Evolutionary conservation across 37 sponge, comb jelly and placozoan genomes (phyloP).

Genomic region (Oopsacas minuta): DNA sequence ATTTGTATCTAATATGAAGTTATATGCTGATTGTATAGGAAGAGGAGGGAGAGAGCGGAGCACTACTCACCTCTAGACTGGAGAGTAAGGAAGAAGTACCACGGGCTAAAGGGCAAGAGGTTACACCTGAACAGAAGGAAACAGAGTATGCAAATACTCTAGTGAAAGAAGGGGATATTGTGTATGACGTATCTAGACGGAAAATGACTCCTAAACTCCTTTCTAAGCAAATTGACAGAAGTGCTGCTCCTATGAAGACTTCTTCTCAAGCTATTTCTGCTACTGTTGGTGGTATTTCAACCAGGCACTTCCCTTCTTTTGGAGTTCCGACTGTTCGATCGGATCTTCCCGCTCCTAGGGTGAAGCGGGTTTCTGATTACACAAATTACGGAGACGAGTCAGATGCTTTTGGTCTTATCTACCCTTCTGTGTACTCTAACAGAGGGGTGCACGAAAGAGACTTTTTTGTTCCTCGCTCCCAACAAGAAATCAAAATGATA

Average conservation of each 20-base stretch:
- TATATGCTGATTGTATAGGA: not conserved
- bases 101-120: not conserved
- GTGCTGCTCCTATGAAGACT: slow-evolving; percentile 30
- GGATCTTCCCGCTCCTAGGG: slow-evolving; percentile 77
- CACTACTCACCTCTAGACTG: not conserved
- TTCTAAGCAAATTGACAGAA: slow-evolving; percentile 32
- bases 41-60: not conserved
- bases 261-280: slow-evolving; percentile 66
- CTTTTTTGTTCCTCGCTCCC: slow-evolving; percentile 65
- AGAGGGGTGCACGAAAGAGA: slow-evolving; percentile 69
- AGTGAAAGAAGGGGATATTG: not conserved
- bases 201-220: not conserved
- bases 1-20: too few relatives aligned
- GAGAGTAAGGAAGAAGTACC: not conserved
- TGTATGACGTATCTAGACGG: not conserved
- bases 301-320: slow-evolving; percentile 35
- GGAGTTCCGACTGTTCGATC: slow-evolving; percentile 88
- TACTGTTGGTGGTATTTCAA: slow-evolving; percentile 44
- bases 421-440: slow-evolving; percentile 78
- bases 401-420: slow-evolving; percentile 77
- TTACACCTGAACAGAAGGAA: not conserved
- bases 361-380: slow-evolving; percentile 66
- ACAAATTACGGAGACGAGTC: slow-evolving; percentile 97
- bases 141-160: not conserved
- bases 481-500: slow-evolving; percentile 38